A percentile compares a stretch with the other conserved stretches of the same genome.
phyloP scores from a whole-genome alignment of 2,797 vertebrate species.

The Artibeus lituratus region DNA sequence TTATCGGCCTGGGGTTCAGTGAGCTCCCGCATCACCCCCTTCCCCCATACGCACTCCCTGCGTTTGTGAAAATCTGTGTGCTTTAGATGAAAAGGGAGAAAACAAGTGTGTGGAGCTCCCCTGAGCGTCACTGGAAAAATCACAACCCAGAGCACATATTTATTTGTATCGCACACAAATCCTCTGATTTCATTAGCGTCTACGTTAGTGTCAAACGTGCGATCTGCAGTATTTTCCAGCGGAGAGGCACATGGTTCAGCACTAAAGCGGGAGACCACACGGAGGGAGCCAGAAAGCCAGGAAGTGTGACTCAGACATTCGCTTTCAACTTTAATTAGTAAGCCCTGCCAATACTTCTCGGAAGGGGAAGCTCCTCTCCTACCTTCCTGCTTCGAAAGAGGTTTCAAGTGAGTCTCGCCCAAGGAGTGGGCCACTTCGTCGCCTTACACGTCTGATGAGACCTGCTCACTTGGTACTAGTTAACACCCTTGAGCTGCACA shows the following conservation, averaged over 20 bases:
- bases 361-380: conserved; percentile 42
- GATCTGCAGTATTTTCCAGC: conserved; percentile 40
- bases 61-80: background rate
- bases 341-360: conserved; percentile 66
- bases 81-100: background rate
- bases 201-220: conserved; percentile 66
- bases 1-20: background rate
- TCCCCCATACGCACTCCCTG: background rate
- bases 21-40: background rate
- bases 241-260: conserved; percentile 51
- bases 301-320: conserved; percentile 73
- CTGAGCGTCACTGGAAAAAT: background rate
- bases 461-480: background rate
- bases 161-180: conserved; percentile 64
- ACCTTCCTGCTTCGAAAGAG: conserved; percentile 22
- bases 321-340: conserved; percentile 68
- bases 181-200: conserved; percentile 60
- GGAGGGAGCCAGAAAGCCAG: conserved; percentile 61
- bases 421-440: background rate
- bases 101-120: background rate
- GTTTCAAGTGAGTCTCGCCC: conserved; percentile 2
- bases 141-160: conserved; percentile 49
- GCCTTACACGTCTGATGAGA: background rate
- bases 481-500: background rate
- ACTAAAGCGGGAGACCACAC: conserved; percentile 52